Evolutionary conservation across 2,797 vertebrate species (phyloP).

Genomic region (Cichlasoma orientale): DNA sequence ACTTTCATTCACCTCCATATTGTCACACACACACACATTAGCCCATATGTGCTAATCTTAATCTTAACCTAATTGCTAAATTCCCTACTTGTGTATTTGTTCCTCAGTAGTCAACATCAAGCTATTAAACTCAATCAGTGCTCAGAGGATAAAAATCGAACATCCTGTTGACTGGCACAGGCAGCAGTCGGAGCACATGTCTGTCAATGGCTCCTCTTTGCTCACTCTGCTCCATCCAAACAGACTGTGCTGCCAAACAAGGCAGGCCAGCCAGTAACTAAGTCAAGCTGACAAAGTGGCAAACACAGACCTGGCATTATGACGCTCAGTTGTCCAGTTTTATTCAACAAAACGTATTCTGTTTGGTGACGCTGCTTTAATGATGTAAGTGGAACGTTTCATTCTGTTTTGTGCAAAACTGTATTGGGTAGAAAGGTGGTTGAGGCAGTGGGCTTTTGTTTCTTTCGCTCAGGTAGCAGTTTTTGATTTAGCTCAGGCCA

Average conservation of each 20-base stretch:
- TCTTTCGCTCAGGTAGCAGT: neutral
- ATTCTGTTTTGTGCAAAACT: neutral
- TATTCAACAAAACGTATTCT: neutral
- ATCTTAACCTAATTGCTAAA: neutral
- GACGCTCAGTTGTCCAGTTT: neutral
- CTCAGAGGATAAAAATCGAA: constrained; percentile 11
- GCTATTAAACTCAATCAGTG: constrained; percentile 29
- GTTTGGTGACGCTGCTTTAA: constrained; percentile 5
- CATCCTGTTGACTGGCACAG: constrained; percentile 38
- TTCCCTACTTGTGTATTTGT: constrained; percentile 5
- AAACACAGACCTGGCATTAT: constrained; percentile 10
- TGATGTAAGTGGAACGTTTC: neutral
- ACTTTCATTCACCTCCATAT: neutral
- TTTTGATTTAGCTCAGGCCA: neutral
- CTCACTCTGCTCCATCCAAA: constrained; percentile 25
- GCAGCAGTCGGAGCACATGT: constrained; percentile 22
- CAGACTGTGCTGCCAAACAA: constrained; percentile 27
- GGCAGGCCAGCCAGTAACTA: constrained; percentile 13
- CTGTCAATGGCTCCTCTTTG: constrained; percentile 16
- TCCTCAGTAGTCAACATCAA: constrained; percentile 18
- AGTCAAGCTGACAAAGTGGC: constrained; percentile 24
- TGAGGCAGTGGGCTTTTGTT: neutral
- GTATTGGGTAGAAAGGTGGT: neutral
- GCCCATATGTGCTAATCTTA: neutral
- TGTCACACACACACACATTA: neutral